Percentiles rank a stretch among this genome's conserved stretches.
Conservation (phyloP, 1,140 invertebrate species). For the Saccostrea echinata region DNA sequence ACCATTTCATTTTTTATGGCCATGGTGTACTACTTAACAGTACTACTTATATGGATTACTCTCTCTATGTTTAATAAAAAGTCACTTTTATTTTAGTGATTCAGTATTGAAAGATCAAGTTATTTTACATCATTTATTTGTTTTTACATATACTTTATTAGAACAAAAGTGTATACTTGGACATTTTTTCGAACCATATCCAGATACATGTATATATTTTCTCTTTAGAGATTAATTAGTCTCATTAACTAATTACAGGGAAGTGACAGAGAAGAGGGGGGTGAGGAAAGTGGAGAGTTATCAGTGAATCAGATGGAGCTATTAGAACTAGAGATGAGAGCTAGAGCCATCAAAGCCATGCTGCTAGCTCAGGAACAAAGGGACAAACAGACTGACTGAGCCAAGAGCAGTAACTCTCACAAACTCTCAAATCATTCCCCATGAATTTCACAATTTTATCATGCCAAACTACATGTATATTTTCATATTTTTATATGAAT, state of each 20-base stretch:
- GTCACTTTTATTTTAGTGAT: not conserved
- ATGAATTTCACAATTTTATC: not conserved
- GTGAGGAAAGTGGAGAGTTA: constrained; percentile 59
- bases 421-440: not conserved
- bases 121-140: not conserved
- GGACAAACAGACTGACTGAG: constrained; percentile 33
- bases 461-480: not conserved
- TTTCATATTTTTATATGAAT: not conserved
- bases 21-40: not conserved
- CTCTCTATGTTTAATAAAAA: not conserved
- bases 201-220: not conserved
- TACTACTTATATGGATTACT: not conserved
- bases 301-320: constrained; percentile 80
- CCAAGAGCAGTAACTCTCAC: constrained; percentile 8
- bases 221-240: not conserved
- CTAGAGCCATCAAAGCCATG: constrained; percentile 81
- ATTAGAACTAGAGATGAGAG: constrained; percentile 81
- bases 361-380: constrained; percentile 67
- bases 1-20: constrained; percentile 25
- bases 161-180: not conserved
- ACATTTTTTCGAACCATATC: not conserved
- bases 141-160: no score
- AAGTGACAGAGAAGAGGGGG: constrained; percentile 9
- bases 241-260: not conserved
- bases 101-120: not conserved